These are phyloP conservation scores for Paedocypris sp. DNA, from an alignment of 2,113 vertebrate species.

Conservation along the genomic window DNA sequence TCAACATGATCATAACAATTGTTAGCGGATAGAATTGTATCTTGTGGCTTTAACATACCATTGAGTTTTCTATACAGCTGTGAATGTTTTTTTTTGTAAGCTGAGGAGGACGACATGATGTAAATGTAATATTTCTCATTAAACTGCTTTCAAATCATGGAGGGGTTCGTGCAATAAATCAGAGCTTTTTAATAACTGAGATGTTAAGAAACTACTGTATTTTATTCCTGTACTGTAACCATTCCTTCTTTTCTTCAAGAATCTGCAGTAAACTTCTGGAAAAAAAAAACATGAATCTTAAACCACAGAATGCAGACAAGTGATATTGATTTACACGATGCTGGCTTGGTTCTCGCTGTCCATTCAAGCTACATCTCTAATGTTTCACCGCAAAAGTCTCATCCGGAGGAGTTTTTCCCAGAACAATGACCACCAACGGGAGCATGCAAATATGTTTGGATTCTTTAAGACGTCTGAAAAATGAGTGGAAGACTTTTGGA, in stretches of 20 bases:
- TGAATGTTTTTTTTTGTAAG: no score
- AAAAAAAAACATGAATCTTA: slow-evolving; percentile 27
- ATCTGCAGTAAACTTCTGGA: slow-evolving; percentile 31
- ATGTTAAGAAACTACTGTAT: no score
- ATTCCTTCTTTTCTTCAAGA: slow-evolving; percentile 33
- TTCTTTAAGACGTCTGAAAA: slow-evolving; percentile 33
- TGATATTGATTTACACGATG: slow-evolving; percentile 48
- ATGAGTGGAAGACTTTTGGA: slow-evolving; percentile 1
- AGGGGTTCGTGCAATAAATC: no score
- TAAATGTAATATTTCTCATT: no score
- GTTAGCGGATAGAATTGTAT: no score
- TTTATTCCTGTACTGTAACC: no score
- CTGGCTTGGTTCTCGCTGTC: slow-evolving; percentile 44
- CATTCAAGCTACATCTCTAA: slow-evolving; percentile 56
- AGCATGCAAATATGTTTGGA: slow-evolving; percentile 44
- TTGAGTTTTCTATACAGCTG: no score
- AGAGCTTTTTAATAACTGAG: no score
- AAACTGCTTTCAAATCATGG: no score
- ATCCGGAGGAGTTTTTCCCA: slow-evolving; percentile 48
- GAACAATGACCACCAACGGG: slow-evolving; percentile 46
- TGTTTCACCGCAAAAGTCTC: slow-evolving; percentile 49
- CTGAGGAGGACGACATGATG: no score
- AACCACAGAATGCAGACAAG: slow-evolving; percentile 42
- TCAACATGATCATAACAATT: neutral
- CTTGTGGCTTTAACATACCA: no score